These are phyloP conservation scores for Eristalinus aeneus DNA, from an alignment of 2,888 invertebrate genomes.

Conservation along the genomic window DNA sequence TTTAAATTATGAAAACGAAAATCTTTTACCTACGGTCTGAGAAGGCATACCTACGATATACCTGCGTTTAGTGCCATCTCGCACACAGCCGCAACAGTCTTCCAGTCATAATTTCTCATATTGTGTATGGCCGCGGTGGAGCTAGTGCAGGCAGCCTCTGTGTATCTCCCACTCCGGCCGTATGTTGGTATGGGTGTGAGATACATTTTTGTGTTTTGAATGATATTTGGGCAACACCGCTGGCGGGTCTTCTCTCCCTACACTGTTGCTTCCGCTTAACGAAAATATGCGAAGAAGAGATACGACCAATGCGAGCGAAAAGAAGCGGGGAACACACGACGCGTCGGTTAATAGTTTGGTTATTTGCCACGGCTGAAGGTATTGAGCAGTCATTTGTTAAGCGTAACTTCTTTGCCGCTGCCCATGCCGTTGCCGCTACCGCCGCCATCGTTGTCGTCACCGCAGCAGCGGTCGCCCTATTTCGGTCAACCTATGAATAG, in stretches of 20 bases:
- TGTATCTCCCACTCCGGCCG: constrained; percentile 63
- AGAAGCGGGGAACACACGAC: constrained; percentile 39
- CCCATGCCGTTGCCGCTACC: background rate
- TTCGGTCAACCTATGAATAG: background rate
- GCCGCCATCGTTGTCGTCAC: background rate
- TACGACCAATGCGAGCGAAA: background rate
- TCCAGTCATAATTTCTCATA: constrained; percentile 62
- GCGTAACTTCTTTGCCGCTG: constrained; percentile 15
- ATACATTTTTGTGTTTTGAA: constrained; percentile 63
- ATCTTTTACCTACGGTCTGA: constrained; percentile 58
- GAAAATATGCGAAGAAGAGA: constrained; percentile 6
- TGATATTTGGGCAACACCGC: constrained; percentile 65
- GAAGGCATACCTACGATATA: constrained; percentile 42
- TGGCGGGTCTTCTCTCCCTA: constrained; percentile 59
- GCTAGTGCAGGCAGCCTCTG: constrained; percentile 46
- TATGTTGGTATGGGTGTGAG: constrained; percentile 59
- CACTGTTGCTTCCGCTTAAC: constrained; percentile 41
- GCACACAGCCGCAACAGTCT: constrained; percentile 28
- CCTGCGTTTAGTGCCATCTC: constrained; percentile 49
- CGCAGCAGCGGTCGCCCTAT: constrained; percentile 28
- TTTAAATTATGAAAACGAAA: constrained; percentile 69
- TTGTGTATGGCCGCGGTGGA: background rate
- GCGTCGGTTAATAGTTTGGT: constrained; percentile 31
- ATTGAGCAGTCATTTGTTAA: constrained; percentile 45
- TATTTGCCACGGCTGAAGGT: constrained; percentile 25